Percentiles rank a stretch among this genome's conserved stretches.
Evolutionary conservation across 2,888 invertebrate genomes (phyloP).

Genomic region (Coenonympha glycerion): DNA sequence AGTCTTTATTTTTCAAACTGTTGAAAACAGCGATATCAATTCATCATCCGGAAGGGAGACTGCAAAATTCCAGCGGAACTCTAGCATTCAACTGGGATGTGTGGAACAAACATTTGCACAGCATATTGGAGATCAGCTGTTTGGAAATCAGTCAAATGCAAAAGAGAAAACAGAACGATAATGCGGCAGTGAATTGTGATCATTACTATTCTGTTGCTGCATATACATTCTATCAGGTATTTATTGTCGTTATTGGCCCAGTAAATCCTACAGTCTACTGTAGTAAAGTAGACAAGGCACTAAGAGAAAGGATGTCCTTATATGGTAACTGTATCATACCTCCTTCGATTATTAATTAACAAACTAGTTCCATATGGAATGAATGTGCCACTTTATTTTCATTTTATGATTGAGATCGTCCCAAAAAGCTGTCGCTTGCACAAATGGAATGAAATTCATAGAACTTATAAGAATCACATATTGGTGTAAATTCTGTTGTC

Average conservation of each 20-base stretch:
- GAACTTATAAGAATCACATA: no score
- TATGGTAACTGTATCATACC: no score
- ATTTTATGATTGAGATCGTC: no score
- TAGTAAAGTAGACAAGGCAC: no score
- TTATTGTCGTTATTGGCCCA: constrained; percentile 33
- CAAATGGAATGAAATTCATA: no score
- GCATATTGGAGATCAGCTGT: constrained; percentile 56
- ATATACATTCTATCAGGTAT: constrained; percentile 58
- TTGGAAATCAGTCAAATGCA: constrained; percentile 51
- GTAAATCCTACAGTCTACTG: neutral
- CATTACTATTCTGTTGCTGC: constrained; percentile 52
- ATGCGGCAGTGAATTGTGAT: constrained; percentile 33
- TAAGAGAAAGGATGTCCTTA: no score
- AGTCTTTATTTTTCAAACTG: constrained; percentile 55
- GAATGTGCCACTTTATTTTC: no score
- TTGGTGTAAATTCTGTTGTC: no score
- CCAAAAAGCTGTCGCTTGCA: no score
- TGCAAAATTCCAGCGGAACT: constrained; percentile 44
- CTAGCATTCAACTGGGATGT: constrained; percentile 51
- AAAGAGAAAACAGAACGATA: constrained; percentile 47
- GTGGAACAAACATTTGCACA: constrained; percentile 56
- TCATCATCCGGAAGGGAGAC: constrained; percentile 57
- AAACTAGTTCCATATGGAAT: no score
- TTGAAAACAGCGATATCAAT: constrained; percentile 48
- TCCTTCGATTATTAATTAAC: no score